Conservation (phyloP, 2,797 vertebrate species). For the Melanotaenia nigrans region DNA sequence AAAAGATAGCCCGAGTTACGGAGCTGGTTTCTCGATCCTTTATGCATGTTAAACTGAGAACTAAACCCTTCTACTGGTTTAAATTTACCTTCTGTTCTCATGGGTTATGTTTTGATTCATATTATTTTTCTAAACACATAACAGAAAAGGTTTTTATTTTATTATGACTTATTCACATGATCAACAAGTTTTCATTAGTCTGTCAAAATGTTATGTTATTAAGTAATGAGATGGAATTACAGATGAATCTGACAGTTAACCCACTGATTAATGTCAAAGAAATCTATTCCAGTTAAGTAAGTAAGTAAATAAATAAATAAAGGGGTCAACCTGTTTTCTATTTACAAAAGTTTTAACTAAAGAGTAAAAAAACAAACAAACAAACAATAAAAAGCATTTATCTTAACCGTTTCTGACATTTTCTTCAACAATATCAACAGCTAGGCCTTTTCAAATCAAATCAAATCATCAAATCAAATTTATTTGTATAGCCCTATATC, state of each 20-base stretch:
- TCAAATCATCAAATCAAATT: too few relatives aligned
- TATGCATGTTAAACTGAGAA: neutral
- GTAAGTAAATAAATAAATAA: neutral
- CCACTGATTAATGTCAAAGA: neutral
- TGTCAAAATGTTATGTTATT: neutral
- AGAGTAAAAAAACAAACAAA: neutral
- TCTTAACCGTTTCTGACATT: neutral
- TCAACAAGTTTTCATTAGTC: neutral
- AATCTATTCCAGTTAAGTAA: neutral
- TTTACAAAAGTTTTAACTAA: neutral
- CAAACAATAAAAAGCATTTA: neutral
- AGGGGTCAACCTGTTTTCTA: neutral
- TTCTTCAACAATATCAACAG: neutral
- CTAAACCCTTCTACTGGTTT: neutral
- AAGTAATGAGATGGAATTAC: neutral
- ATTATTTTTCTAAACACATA: neutral
- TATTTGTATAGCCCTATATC: too few relatives aligned
- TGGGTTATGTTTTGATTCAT: neutral
- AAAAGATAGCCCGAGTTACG: conserved; percentile 3
- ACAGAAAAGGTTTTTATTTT: neutral
- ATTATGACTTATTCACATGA: neutral
- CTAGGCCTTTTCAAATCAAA: neutral
- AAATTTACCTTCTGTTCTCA: conserved; percentile 1
- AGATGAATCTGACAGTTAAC: neutral
- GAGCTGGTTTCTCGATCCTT: too few relatives aligned